phyloP scores from a whole-genome alignment of 1,140 invertebrate genomes.

The Diorhabda sublineata region DNA sequence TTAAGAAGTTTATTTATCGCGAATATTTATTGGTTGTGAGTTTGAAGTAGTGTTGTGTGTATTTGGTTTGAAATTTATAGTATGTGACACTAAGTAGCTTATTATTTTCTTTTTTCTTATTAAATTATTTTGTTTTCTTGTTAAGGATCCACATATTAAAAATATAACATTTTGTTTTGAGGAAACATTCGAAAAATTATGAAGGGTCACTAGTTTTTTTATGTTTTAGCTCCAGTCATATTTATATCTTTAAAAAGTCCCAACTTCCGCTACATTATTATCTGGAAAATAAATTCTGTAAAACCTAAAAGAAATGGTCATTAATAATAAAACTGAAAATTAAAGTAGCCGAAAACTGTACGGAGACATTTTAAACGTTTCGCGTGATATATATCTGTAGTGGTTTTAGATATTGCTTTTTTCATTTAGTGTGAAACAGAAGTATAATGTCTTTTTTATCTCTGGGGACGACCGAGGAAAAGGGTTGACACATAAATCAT shows the following conservation, averaged over 20 bases:
- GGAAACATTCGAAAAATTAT: too few species aligned
- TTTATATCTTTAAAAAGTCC: not conserved
- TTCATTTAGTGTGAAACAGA: constrained; percentile 26
- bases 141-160: too few species aligned
- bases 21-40: constrained; percentile 6
- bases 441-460: constrained; percentile 34
- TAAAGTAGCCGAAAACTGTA: constrained; percentile 27
- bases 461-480: constrained; percentile 25
- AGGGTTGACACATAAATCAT: constrained; percentile 28
- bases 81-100: not conserved
- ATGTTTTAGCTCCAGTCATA: too few species aligned
- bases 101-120: too few species aligned
- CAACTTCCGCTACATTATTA: not conserved
- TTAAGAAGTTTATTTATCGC: constrained; percentile 10
- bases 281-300: constrained; percentile 8
- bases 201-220: too few species aligned
- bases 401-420: constrained; percentile 34
- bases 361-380: constrained; percentile 24
- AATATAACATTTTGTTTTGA: too few species aligned
- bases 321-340: constrained; percentile 29
- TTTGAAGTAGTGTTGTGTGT: constrained; percentile 25
- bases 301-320: constrained; percentile 19
- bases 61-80: constrained; percentile 4
- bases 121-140: too few species aligned
- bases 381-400: constrained; percentile 28